phyloP scores from a whole-genome alignment of 1,140 invertebrate species.

The Globodera rostochiensis region DNA sequence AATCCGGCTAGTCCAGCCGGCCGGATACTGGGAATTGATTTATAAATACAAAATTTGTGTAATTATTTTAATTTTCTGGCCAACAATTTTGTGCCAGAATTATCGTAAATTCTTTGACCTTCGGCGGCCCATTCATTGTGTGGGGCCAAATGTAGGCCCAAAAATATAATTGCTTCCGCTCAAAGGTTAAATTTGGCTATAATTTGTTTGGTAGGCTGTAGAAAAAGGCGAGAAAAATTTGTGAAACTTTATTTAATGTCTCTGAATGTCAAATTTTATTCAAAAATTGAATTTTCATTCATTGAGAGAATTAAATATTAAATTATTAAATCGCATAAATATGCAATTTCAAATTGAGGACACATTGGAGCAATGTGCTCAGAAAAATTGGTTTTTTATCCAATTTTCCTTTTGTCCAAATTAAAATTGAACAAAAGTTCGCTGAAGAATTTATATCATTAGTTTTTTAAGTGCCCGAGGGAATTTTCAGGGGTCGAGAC shows the following conservation, averaged over 20 bases:
- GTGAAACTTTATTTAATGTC: too few species aligned
- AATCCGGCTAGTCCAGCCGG: too few species aligned
- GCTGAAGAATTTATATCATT: not conserved
- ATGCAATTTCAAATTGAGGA: not conserved
- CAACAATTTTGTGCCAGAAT: not conserved
- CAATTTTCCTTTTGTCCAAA: not conserved
- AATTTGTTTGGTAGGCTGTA: not conserved
- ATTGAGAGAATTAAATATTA: too few species aligned
- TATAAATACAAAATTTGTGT: too few species aligned
- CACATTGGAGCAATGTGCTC: not conserved
- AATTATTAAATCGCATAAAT: too few species aligned
- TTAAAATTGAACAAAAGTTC: not conserved
- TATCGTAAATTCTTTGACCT: not conserved
- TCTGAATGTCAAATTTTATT: too few species aligned
- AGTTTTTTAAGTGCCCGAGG: not conserved
- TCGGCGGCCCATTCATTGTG: not conserved
- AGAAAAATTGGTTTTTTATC: not conserved
- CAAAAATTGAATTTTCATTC: too few species aligned
- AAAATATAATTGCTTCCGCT: conserved; percentile 4
- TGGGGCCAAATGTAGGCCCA: conserved; percentile 5
- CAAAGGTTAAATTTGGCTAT: not conserved
- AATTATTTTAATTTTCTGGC: too few species aligned
- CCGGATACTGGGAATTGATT: too few species aligned
- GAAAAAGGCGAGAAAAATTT: not conserved
- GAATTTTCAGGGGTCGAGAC: not conserved